Percentiles rank a stretch among this genome's conserved stretches.
These are phyloP conservation scores for Botrylloides violaceus DNA, from an alignment of 23 tunicate species.

Conservation along the genomic window DNA sequence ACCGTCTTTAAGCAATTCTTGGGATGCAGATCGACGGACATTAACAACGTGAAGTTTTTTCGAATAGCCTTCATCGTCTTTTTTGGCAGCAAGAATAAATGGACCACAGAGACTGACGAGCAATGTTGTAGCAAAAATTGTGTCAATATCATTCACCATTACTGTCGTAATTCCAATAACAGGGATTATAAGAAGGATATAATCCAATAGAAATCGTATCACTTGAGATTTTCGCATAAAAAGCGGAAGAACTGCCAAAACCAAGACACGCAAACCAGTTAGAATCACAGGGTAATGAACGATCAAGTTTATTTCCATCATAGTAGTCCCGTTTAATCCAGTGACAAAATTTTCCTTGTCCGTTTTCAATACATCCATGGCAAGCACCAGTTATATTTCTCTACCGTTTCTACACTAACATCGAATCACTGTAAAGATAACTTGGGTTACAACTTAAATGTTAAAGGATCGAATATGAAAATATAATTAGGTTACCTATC, in stretches of 20 bases:
- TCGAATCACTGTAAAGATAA: too few relatives aligned
- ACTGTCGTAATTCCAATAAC: slow-evolving; percentile 2
- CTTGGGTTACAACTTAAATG: too few relatives aligned
- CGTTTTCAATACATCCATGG: slow-evolving; percentile 2
- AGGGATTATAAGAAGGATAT: slow-evolving; percentile 1
- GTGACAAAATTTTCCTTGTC: slow-evolving; percentile 54
- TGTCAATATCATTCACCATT: neutral
- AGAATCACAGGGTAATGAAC: slow-evolving; percentile 20
- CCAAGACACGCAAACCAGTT: slow-evolving; percentile 20
- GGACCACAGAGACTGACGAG: neutral
- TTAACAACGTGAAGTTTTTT: neutral
- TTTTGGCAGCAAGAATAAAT: neutral
- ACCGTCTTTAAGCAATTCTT: slow-evolving; percentile 1
- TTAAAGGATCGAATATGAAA: too few relatives aligned
- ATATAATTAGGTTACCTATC: too few relatives aligned
- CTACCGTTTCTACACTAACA: neutral
- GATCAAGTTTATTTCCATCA: slow-evolving; percentile 28
- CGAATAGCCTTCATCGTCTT: neutral
- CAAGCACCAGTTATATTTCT: too few relatives aligned
- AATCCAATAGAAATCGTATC: slow-evolving; percentile 2
- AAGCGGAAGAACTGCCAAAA: slow-evolving; percentile 6
- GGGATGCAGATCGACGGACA: neutral
- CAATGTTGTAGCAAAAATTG: slow-evolving; percentile 5
- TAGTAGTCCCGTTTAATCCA: slow-evolving; percentile 60
- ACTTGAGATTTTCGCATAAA: slow-evolving; percentile 3